Evolutionary conservation across 2,888 invertebrate species (phyloP).

Genomic region (Tetragnatha montana): DNA sequence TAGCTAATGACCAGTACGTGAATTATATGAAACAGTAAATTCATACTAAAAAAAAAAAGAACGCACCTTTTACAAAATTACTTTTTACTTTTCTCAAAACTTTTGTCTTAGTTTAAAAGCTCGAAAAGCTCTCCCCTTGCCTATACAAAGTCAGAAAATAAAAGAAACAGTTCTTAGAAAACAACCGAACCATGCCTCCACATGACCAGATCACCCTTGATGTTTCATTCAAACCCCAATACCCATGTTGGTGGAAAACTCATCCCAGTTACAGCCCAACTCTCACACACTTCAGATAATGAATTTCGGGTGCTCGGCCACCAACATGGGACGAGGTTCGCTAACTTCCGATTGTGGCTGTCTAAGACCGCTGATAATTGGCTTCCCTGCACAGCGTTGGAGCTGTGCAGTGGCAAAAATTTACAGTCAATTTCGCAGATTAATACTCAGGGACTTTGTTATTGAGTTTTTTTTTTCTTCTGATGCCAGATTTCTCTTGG

Average conservation of each 20-base stretch:
- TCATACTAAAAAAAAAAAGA: not conserved
- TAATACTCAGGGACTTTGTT: slow-evolving; percentile 31
- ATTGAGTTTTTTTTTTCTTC: not conserved
- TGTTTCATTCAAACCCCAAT: slow-evolving; percentile 56
- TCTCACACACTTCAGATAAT: slow-evolving; percentile 47
- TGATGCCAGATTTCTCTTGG: slow-evolving; percentile 22
- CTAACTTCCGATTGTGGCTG: slow-evolving; percentile 29
- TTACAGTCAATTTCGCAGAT: slow-evolving; percentile 67
- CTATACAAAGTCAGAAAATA: not conserved
- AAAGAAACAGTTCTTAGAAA: not conserved
- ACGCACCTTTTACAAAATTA: no score
- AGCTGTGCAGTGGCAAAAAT: slow-evolving; percentile 55
- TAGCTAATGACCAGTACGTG: not conserved
- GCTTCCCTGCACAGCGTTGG: slow-evolving; percentile 29
- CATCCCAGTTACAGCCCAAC: not conserved
- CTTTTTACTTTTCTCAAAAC: not conserved
- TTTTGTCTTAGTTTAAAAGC: not conserved
- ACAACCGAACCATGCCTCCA: not conserved
- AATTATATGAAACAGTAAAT: not conserved
- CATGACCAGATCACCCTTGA: slow-evolving; percentile 20
- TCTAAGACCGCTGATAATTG: slow-evolving; percentile 44
- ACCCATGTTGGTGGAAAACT: not conserved
- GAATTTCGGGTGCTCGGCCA: slow-evolving; percentile 17
- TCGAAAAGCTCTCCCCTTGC: not conserved
- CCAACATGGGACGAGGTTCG: slow-evolving; percentile 5